phyloP scores from a whole-genome alignment of 2,113 vertebrate species.

The Lamprotornis superbus region DNA sequence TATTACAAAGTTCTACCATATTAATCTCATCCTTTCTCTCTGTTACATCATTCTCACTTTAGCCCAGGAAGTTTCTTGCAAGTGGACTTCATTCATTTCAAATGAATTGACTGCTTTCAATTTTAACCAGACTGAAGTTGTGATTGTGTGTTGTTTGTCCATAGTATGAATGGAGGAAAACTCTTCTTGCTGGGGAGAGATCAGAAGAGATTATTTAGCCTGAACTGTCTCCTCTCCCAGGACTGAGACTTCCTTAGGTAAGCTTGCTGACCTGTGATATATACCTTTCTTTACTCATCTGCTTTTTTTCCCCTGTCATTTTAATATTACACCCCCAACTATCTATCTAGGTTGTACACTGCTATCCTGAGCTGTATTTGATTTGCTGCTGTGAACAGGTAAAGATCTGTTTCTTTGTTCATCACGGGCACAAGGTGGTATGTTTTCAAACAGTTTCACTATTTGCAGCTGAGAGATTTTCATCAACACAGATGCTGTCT shows the following conservation, averaged over 20 bases:
- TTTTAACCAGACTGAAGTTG: constrained; percentile 14
- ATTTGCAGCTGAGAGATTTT: neutral
- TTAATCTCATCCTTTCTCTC: constrained; percentile 51
- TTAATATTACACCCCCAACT: neutral
- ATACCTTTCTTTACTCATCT: neutral
- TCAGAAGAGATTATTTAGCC: neutral
- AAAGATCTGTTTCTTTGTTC: neutral
- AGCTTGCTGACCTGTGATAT: neutral
- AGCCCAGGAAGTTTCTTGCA: constrained; percentile 21
- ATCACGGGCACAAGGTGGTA: neutral
- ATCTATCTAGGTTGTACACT: neutral
- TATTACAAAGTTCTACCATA: constrained; percentile 33
- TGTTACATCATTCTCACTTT: constrained; percentile 28
- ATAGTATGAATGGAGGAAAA: neutral
- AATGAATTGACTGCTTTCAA: constrained; percentile 44
- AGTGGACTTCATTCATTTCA: constrained; percentile 34
- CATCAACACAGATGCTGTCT: neutral
- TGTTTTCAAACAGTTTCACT: neutral
- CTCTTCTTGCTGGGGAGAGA: constrained; percentile 17
- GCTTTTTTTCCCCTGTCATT: neutral
- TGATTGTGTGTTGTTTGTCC: constrained; percentile 49
- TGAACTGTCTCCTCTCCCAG: neutral
- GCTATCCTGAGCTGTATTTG: neutral
- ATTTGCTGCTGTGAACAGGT: neutral
- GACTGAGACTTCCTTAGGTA: constrained; percentile 16